A percentile compares a stretch with the other conserved stretches of the same genome.
phyloP scores from a whole-genome alignment of 2,113 vertebrate genomes.

The Hippocampus barbouri region DNA sequence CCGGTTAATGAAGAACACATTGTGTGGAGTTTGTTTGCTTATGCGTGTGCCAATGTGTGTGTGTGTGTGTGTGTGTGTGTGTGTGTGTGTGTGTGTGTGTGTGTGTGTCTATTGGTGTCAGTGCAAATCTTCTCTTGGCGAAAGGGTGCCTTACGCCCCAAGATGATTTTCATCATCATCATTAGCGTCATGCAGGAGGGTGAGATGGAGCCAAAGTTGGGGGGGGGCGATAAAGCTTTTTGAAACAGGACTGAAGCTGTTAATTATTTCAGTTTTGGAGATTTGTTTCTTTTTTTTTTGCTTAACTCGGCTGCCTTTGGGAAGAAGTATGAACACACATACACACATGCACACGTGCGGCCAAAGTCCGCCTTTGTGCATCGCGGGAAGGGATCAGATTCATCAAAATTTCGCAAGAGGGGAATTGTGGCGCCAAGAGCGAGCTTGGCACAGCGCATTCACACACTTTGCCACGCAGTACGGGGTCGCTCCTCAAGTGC shows the following conservation, averaged over 20 bases:
- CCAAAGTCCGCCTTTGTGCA: constrained; percentile 32
- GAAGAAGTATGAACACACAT: constrained; percentile 27
- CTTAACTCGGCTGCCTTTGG: constrained; percentile 38
- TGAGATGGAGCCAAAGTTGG: constrained; percentile 55
- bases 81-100: background rate
- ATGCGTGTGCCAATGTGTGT: background rate
- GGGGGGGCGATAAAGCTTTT: constrained; percentile 36
- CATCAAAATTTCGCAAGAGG: constrained; percentile 49
- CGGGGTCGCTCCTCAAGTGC: background rate
- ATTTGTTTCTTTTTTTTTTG: constrained; percentile 57
- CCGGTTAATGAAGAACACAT: constrained; percentile 66
- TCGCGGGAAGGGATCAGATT: constrained; percentile 57
- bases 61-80: constrained; percentile 15
- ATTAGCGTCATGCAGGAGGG: constrained; percentile 45
- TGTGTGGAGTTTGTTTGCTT: constrained; percentile 41
- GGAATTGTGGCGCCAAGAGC: constrained; percentile 48
- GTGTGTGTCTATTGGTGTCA: constrained; percentile 25
- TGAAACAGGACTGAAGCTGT: constrained; percentile 54
- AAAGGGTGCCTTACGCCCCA: constrained; percentile 34
- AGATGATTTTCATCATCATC: constrained; percentile 61
- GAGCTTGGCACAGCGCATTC: constrained; percentile 33
- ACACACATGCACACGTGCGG: constrained; percentile 13
- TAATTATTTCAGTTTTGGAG: constrained; percentile 51
- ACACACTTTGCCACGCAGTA: constrained; percentile 13
- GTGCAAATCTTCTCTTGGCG: constrained; percentile 24